Conservation (phyloP, 2,113 vertebrate species). For the Anhinga rufa region DNA sequence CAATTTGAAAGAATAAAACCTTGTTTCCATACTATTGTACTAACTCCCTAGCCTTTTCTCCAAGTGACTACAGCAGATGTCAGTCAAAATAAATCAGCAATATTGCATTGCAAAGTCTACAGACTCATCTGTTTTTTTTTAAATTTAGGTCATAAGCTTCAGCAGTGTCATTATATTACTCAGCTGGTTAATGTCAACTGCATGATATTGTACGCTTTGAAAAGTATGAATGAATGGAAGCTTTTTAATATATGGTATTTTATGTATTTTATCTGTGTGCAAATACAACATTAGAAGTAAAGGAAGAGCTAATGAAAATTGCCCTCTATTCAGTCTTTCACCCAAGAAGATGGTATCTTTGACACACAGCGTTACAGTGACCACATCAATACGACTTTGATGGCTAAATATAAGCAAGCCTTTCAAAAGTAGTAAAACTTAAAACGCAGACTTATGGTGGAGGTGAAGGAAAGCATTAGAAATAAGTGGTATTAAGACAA, state of each 20-base stretch:
- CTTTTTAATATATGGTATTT: background rate
- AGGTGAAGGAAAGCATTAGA: background rate
- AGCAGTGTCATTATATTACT: background rate
- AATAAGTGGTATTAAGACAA: background rate
- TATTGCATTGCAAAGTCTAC: background rate
- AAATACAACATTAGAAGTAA: background rate
- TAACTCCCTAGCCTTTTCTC: background rate
- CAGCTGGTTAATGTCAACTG: background rate
- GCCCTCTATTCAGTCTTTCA: background rate
- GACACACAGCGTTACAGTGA: background rate
- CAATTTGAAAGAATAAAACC: background rate
- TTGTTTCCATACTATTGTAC: background rate
- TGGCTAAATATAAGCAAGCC: background rate
- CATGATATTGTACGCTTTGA: background rate
- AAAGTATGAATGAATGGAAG: background rate
- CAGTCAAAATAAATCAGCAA: background rate
- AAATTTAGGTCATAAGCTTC: background rate
- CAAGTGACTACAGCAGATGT: background rate
- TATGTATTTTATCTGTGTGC: background rate
- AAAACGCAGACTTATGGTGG: too few relatives aligned
- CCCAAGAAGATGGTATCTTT: background rate
- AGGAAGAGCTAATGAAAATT: background rate
- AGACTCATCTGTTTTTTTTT: background rate
- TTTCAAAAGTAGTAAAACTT: background rate
- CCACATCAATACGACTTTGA: background rate